Percentiles rank a stretch among this genome's conserved stretches.
Evolutionary conservation across 2,888 invertebrate genomes (phyloP).

Genomic region (Anodontia alba): DNA sequence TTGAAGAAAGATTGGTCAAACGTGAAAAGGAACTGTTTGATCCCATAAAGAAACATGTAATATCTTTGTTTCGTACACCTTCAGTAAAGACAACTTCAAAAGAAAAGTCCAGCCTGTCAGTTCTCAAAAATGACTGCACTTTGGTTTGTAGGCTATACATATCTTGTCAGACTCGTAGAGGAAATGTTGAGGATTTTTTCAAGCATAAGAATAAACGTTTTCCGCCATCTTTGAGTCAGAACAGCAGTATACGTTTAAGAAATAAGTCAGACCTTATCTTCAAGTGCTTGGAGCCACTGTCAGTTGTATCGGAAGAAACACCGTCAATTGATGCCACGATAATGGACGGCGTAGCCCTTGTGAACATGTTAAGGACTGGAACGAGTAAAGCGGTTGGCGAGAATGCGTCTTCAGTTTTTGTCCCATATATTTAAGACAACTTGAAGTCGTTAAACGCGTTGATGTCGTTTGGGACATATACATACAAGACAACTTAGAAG

Average conservation of each 20-base stretch:
- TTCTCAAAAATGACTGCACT: conserved; percentile 4
- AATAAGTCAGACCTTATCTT: neutral
- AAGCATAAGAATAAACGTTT: neutral
- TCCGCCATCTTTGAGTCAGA: neutral
- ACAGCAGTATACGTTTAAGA: neutral
- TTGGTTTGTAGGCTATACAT: neutral
- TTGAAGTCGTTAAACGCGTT: conserved; percentile 32
- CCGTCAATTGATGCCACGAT: neutral
- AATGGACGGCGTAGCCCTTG: neutral
- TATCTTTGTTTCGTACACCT: conserved; percentile 5
- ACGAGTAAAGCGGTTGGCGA: neutral
- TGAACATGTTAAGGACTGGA: neutral
- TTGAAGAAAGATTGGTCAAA: neutral
- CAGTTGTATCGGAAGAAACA: neutral
- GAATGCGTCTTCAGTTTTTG: neutral
- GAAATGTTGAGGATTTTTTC: neutral
- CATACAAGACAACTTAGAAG: conserved; percentile 42
- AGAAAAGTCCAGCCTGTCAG: neutral
- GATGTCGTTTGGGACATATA: conserved; percentile 60
- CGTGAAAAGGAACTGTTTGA: neutral
- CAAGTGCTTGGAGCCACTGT: neutral
- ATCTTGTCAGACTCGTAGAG: too few relatives aligned
- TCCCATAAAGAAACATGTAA: neutral
- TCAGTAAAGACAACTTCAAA: neutral
- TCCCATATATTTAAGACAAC: conserved; percentile 24